phyloP scores from a whole-genome alignment of 2,888 invertebrate species.

The Spilarctia lutea region DNA sequence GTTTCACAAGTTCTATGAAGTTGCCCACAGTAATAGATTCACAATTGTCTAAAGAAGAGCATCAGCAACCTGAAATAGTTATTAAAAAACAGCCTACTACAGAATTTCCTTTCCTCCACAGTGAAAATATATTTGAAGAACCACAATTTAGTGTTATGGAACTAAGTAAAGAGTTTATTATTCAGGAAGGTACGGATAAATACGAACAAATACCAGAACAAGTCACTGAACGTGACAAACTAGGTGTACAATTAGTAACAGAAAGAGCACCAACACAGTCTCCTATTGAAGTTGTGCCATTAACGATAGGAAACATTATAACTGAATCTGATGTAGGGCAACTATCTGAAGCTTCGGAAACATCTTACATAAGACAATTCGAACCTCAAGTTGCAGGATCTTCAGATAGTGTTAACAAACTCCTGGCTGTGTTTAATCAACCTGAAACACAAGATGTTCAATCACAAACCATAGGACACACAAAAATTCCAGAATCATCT shows the following conservation, averaged over 20 bases:
- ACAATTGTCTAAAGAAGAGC: background rate
- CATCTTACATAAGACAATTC: slow-evolving; percentile 67
- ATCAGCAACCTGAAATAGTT: slow-evolving; percentile 6
- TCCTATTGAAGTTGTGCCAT: slow-evolving; percentile 59
- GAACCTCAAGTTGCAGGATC: slow-evolving; percentile 61
- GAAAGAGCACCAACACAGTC: slow-evolving; percentile 58
- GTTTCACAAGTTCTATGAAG: background rate
- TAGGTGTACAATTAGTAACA: slow-evolving; percentile 47
- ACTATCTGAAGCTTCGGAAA: slow-evolving; percentile 53
- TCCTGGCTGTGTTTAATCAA: slow-evolving; percentile 60
- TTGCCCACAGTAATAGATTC: background rate
- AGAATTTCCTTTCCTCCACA: slow-evolving; percentile 34
- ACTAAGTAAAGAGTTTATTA: slow-evolving; percentile 49
- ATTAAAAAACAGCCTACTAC: slow-evolving; percentile 33
- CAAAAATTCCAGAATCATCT: slow-evolving; percentile 35
- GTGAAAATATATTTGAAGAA: slow-evolving; percentile 43
- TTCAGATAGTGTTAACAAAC: slow-evolving; percentile 61
- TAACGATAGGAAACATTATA: slow-evolving; percentile 60
- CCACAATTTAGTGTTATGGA: slow-evolving; percentile 42
- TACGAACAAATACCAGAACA: slow-evolving; percentile 23
- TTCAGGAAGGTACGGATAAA: slow-evolving; percentile 46
- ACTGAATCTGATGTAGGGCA: slow-evolving; percentile 61
- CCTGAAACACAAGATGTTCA: slow-evolving; percentile 69
- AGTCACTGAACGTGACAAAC: slow-evolving; percentile 31
- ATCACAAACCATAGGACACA: slow-evolving; percentile 56